These are phyloP conservation scores for Notiomystis cincta DNA, from an alignment of 2,113 vertebrate species.

Conservation along the genomic window DNA sequence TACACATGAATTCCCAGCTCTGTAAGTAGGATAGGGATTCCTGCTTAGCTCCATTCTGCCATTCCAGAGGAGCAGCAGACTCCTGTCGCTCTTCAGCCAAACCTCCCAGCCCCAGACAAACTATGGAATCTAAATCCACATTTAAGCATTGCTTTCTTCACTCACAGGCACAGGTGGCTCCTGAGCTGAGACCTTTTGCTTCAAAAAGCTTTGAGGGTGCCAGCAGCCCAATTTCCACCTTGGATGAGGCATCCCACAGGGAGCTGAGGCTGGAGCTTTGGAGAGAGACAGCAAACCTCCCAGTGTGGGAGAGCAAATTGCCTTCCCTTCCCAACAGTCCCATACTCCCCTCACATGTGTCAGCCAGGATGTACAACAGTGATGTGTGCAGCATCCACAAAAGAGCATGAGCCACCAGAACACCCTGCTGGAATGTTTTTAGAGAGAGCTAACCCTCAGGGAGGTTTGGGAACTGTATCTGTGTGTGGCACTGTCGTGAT, in stretches of 20 bases:
- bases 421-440: background rate
- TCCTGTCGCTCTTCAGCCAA: background rate
- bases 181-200: background rate
- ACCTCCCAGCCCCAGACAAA: background rate
- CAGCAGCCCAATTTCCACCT: background rate
- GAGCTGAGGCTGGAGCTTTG: background rate
- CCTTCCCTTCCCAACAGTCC: background rate
- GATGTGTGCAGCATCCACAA: background rate
- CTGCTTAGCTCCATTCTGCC: background rate
- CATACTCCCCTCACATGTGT: background rate
- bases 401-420: background rate
- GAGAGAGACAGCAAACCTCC: background rate
- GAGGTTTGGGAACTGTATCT: background rate
- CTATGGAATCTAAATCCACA: background rate
- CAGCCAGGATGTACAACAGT: background rate
- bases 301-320: background rate
- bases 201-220: background rate
- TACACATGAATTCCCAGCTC: background rate
- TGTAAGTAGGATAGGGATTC: background rate
- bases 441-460: background rate
- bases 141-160: background rate
- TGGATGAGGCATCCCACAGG: background rate
- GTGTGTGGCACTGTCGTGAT: background rate
- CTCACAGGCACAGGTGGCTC: background rate
- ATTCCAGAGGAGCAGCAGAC: background rate